Conservation (phyloP, 1,140 invertebrate species). For the Phortica variegata region DNA sequence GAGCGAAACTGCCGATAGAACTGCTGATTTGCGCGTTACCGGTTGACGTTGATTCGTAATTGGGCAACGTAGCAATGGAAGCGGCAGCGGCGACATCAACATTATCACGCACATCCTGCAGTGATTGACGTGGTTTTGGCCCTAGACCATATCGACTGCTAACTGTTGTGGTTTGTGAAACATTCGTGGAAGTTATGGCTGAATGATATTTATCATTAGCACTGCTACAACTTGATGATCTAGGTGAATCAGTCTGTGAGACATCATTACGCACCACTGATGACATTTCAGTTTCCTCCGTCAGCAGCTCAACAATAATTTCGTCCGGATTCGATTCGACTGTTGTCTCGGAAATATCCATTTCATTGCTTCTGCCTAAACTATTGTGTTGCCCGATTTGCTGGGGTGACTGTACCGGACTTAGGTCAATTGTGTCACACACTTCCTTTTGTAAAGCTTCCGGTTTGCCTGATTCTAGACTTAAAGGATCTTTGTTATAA, state of each 20-base stretch:
- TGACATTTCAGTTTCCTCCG: neutral
- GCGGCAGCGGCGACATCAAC: too few species aligned
- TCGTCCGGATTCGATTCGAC: neutral
- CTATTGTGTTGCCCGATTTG: too few species aligned
- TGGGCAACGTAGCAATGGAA: neutral
- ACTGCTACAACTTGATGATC: too few species aligned
- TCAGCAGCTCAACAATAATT: neutral
- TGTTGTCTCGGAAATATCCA: too few species aligned
- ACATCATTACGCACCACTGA: neutral
- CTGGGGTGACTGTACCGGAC: too few species aligned
- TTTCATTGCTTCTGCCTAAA: too few species aligned
- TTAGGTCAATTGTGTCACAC: too few species aligned
- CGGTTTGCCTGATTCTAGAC: too few species aligned
- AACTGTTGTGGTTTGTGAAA: too few species aligned
- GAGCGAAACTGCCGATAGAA: conserved; percentile 33
- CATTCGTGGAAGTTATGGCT: too few species aligned
- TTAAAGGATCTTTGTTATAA: too few species aligned
- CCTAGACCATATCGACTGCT: conserved; percentile 10
- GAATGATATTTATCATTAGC: neutral
- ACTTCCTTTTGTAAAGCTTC: too few species aligned
- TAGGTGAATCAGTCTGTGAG: neutral
- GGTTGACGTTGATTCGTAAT: neutral
- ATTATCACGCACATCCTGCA: conserved; percentile 1
- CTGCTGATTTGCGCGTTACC: conserved; percentile 23
- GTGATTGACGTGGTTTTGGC: conserved; percentile 31